These are phyloP conservation scores for Raphicerus campestris DNA, from an alignment of 2,113 vertebrate genomes.

Conservation along the genomic window DNA sequence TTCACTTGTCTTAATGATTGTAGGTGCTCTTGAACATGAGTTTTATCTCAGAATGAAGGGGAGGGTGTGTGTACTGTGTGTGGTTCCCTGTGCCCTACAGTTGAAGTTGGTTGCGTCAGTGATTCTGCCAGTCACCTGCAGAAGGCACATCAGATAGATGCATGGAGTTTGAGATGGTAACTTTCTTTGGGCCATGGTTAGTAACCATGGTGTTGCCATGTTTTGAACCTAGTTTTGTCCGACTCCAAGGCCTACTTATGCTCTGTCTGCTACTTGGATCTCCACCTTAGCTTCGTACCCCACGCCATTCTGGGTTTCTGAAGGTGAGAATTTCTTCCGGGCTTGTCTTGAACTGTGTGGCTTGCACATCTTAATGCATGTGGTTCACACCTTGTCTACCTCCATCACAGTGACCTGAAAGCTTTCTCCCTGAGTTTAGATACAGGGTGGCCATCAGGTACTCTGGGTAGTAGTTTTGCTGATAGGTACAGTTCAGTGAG, in stretches of 20 bases:
- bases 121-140: neutral
- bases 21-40: neutral
- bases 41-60: neutral
- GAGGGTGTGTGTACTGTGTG: neutral
- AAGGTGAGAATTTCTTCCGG: neutral
- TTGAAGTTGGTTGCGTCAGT: neutral
- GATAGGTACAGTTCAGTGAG: neutral
- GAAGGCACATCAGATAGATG: neutral
- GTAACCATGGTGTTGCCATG: neutral
- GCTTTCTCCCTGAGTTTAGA: neutral
- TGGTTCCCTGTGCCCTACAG: neutral
- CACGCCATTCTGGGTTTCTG: neutral
- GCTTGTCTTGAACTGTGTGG: neutral
- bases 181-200: neutral
- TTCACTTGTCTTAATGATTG: neutral
- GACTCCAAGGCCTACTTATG: neutral
- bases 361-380: neutral
- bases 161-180: neutral
- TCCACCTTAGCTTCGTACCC: rapidly evolving
- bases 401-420: neutral
- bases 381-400: neutral
- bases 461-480: neutral
- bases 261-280: neutral
- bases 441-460: too few species aligned
- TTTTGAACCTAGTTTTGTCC: neutral